Base-by-base conservation (phyloP, 2,888 invertebrate genomes). In the Leptura quadrifasciata region DNA sequence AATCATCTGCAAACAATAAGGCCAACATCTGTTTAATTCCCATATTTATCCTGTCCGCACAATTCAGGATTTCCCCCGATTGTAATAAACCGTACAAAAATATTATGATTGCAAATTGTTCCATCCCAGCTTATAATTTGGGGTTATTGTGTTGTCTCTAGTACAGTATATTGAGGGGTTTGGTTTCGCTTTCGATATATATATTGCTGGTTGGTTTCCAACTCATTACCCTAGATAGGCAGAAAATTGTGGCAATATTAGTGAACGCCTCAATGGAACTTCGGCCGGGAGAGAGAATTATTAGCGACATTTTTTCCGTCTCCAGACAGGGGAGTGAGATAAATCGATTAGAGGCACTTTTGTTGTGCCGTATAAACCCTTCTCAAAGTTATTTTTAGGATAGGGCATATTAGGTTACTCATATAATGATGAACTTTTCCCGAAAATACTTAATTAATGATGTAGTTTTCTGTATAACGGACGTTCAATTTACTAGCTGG, bases 101-200 rank as follows among this genome's bases (percentile, higher is more conserved):
- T 83, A 81, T 84, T 83, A 81, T 81, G 80, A 81, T 79, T 80
- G 80, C 81, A 80, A 82, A 83, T 82, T 80, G 80, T 82, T 81
- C 73, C 78, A 71, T 76, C 79, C 81, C 80, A 71, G 74, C 75
- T 80, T 76, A 80, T 82, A 82, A 82, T 80, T 79, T 27, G 47
- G 68, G 54, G 75, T 75, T 74, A 76, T 74, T 63, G 63, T 63
- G 35, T 63, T 39, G 20, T 63, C 27, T 63, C 18, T 39, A 57
- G 72, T 60, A 27, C 52, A 21, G 21, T 27, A 27, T 65, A 61
- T 68, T 31, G 52, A 39, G 52, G 58, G 58, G 47, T 39, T 55
- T 47, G 58, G 31, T 63, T 39, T 54, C 54, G 31, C 55, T 55
- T 24, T 55, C 31, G 67, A 35, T 55, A 61, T 60, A 64, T 65